Base-by-base conservation (phyloP, 1,140 invertebrate genomes). In the Plutomurus gul region DNA sequence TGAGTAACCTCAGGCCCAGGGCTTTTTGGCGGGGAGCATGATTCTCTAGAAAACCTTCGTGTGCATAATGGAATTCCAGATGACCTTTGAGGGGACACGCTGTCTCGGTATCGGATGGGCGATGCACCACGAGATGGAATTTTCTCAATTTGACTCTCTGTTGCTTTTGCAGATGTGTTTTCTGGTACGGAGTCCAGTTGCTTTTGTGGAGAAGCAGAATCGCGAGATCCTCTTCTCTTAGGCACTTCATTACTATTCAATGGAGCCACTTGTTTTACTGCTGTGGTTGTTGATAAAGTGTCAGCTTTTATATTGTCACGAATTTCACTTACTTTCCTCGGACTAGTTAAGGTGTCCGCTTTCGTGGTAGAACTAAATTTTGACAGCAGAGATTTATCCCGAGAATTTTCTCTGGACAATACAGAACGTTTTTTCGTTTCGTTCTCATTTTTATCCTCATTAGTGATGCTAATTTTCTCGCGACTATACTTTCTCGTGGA, bases 401-500 rank as follows among this genome's bases (percentile, higher is more conserved):
- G 20, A 2, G 51, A 30, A n/a, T 30, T 60, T 60, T 60, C 51
- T 13, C 51, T 33, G 13, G 51, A 60, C 10, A 30, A n/a, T n/a
- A n/a, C 6, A 60, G 16, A 30, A 16, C 27, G 25, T 60, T 60
- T 60, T 11, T 60, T 27, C 3, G 51, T 16, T 27, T 60, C 22
- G 25, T 30, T 65, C 13, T 27, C 13, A 36, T 13, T 51, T 11
- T 51, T 65, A 33, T 65, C 56, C n/a, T 33, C 56, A 27, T 65
- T 30, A 2, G 27, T 30, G 5, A 18, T 30, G 2, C 27, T n/a
- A 5, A n/a, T 65, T 65, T 30, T 25, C 18, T 65, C 56, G n/a
- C 56, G 56, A 33, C 56, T 65, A 6, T 65, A 65, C 56, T 65
- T 65, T 65, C 56, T 65, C 27, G 56, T 65, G 65, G 60, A 72